Evolutionary conservation across 2,888 invertebrate species (phyloP), one percentile per base, ranked within the genome.

Genomic region (Girardia tigrina): DNA sequence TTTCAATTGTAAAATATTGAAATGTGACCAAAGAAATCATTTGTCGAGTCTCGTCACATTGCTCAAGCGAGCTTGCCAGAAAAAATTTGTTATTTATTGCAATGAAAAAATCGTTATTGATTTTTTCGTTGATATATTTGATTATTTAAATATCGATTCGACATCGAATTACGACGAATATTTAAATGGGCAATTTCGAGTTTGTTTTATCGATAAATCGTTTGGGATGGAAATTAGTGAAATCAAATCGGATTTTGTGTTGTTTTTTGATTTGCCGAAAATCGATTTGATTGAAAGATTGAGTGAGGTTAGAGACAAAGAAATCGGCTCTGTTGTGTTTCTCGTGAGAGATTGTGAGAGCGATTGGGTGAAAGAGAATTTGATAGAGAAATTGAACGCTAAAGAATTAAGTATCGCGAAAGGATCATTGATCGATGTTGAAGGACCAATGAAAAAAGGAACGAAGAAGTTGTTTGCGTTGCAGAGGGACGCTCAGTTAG

Each of bases 71-170:
- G n/a, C n/a, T n/a, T n/a, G n/a, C n/a, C n/a, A n/a, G n/a, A n/a
- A n/a, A n/a, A n/a, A n/a, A n/a, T 56, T n/a, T 16, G 23, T 56
- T 56, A 56, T 56, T 20, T 56, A 56, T 56, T 56, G 56, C 56
- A 56, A 56, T 56, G n/a, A n/a, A 4, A 16, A 4, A 16, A 56
- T 20, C 6, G 56, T 56, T 16, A 23, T 56, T 12, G n/a, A 56
- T 56, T 56, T 8, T 56, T 56, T 56, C 23, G 56, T 56, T 4
- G 56, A 56, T 56, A 56, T 56, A 20, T 23, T 56, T 56, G 56
- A 56, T 56, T 56, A 56, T 56, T 56, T 56, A 56, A 56, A 56
- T 6, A 16, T 56, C 56, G 56, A 56, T 20, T 56, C 56, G n/a
- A 56, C 56, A 2, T 12, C 8, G n/a, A 23, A 56, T 56, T 56